Conservation (phyloP, 1,140 invertebrate genomes). For the Plutomurus gul region DNA sequence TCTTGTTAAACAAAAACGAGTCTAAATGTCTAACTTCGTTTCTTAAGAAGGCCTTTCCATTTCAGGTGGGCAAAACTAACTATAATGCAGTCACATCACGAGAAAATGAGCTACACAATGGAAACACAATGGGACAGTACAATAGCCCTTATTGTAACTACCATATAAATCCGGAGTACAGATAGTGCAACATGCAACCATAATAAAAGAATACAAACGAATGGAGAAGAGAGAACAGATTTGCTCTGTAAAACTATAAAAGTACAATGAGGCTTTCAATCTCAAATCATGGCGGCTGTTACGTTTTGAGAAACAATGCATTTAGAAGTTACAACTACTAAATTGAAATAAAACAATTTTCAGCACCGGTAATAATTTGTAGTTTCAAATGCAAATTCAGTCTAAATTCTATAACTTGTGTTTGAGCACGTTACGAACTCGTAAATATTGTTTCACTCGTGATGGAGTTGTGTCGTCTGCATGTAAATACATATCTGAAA, state of each 20-base stretch:
- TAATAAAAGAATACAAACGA: neutral
- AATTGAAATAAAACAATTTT: too few species aligned
- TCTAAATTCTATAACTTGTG: too few species aligned
- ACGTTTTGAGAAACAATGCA: neutral
- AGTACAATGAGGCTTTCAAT: slow-evolving; percentile 30
- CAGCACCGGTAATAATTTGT: too few species aligned
- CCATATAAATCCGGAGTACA: neutral
- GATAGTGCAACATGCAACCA: neutral
- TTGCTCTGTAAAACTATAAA: slow-evolving; percentile 4
- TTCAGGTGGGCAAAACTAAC: neutral
- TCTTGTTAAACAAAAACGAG: neutral
- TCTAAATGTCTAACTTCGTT: neutral
- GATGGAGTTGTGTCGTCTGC: too few species aligned
- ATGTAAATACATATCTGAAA: too few species aligned
- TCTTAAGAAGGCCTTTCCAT: slow-evolving; percentile 25
- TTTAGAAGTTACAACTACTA: too few species aligned
- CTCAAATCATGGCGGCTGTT: slow-evolving; percentile 27
- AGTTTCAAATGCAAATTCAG: too few species aligned
- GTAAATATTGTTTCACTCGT: too few species aligned
- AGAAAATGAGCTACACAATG: neutral
- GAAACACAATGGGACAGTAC: neutral
- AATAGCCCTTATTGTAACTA: neutral
- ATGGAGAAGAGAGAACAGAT: neutral
- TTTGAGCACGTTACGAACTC: too few species aligned
- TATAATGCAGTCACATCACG: neutral